Evolutionary conservation across 2,888 invertebrate species (phyloP), one percentile per base, ranked within the genome.

Genomic region (Drosophila falleni): DNA sequence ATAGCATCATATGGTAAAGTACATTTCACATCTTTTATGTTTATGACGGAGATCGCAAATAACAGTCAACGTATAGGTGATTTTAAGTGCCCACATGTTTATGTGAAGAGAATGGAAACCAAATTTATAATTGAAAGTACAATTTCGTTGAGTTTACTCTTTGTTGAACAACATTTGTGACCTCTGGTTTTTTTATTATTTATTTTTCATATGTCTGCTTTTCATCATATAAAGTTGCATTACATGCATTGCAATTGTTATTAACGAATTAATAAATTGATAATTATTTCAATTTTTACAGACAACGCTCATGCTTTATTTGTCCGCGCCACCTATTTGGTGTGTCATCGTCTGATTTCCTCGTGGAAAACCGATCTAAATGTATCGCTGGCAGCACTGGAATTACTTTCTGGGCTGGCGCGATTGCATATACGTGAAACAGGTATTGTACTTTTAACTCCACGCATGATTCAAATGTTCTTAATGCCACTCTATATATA

Each of bases 341-440:
- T 98, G 39, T 99, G 98, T 90, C 98, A 98, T 93, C 96, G 98
- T 23, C 94, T 99, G 67, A 98, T 98, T 90, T 98, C 98, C 0
- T 97, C 98, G 0, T 99, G 98, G 98, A 98, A 98, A 93, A 96
- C 97, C 0, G 98, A 99, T 93, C 93, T 98, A 69, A 98, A 98
- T 91, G 97, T 98, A 41, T 98, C 98, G 0, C 93, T 99, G 62
- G 98, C 98, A 0, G 98, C 98, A 0, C 93, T 99, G 72, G 99
- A 99, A 92, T 94, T 98, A 59, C 94, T 99, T 0, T 96, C 97
- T 6, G 98, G 98, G 9, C 94, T 99, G 56, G 98, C 98, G 19
- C 95, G 98, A 87, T 95, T 97, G n/a, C 96, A 97, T 83, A 96
- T 98, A 64, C 95, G 96, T 42, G 97, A 97, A 92, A 97, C 97